Conservation (phyloP, 2,888 invertebrate species). For the Ennomos erosarius region DNA sequence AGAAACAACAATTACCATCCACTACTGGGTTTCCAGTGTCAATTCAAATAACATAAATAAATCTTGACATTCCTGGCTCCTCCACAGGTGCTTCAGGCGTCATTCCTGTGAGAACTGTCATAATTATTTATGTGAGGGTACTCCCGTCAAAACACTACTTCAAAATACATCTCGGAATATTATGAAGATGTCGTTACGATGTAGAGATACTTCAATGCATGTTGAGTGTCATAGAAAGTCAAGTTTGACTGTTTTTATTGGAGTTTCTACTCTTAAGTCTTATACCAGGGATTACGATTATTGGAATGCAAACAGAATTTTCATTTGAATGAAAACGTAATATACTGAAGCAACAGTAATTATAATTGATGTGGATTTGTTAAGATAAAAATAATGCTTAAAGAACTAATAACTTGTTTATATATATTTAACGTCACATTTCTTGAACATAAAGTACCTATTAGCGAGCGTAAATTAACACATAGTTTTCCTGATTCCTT, state of each 20-base stretch:
- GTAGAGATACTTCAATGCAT: constrained; percentile 25
- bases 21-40: constrained; percentile 18
- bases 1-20: constrained; percentile 10
- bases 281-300: constrained; percentile 4
- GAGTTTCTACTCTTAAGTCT: constrained; percentile 6
- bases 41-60: constrained; percentile 30
- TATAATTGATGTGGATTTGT: no score
- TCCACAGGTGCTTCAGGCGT: constrained; percentile 58
- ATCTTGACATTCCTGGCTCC: constrained; percentile 38
- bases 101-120: constrained; percentile 73
- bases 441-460: no score
- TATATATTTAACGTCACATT: no score
- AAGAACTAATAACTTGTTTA: no score
- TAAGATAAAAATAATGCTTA: no score
- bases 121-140: constrained; percentile 68
- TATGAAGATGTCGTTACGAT: constrained; percentile 39
- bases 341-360: no score
- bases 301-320: neutral
- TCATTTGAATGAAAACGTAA: no score
- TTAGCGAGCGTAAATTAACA: no score
- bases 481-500: no score
- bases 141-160: constrained; percentile 47
- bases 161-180: constrained; percentile 27
- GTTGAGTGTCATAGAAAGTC: constrained; percentile 35
- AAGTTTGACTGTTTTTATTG: constrained; percentile 19